phyloP scores from a whole-genome alignment of 2,797 vertebrate genomes.

The Uromys caudimaculatus region DNA sequence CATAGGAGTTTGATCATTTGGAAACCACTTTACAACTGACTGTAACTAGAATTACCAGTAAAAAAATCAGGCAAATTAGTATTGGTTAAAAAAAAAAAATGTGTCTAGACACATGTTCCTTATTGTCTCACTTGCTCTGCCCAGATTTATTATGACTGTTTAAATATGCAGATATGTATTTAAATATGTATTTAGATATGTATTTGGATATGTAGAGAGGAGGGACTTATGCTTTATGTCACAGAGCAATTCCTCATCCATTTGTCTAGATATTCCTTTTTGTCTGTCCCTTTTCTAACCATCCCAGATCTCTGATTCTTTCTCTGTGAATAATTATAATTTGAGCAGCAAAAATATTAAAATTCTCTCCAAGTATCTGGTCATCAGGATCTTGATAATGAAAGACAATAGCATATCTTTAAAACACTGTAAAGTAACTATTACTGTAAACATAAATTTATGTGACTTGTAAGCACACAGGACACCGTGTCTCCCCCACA shows the following conservation, averaged over 20 bases:
- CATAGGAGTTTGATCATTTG: not conserved
- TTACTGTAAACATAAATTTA: conserved; percentile 34
- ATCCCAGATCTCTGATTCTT: not conserved
- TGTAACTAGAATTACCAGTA: not conserved
- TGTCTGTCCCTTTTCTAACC: not conserved
- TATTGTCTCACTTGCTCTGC: not conserved
- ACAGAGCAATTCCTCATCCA: not conserved
- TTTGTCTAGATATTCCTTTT: not conserved
- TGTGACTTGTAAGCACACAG: not conserved
- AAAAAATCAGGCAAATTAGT: conserved; percentile 24
- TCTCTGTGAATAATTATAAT: not conserved
- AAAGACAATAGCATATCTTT: not conserved
- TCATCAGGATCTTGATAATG: not conserved
- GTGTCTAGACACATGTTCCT: not conserved
- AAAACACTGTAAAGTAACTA: conserved; percentile 32
- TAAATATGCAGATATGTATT: not conserved
- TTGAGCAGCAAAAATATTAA: conserved; percentile 32
- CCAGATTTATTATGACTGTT: conserved; percentile 3
- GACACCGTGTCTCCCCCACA: not conserved
- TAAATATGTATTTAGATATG: too few species aligned
- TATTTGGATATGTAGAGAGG: not conserved
- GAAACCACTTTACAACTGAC: conserved; percentile 21
- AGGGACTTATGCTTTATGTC: not conserved
- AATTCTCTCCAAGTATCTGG: not conserved
- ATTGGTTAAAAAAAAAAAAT: not conserved